A percentile compares a stretch with the other conserved stretches of the same genome.
phyloP scores from a whole-genome alignment of 2,113 vertebrate species.

The Synchiropus splendidus region DNA sequence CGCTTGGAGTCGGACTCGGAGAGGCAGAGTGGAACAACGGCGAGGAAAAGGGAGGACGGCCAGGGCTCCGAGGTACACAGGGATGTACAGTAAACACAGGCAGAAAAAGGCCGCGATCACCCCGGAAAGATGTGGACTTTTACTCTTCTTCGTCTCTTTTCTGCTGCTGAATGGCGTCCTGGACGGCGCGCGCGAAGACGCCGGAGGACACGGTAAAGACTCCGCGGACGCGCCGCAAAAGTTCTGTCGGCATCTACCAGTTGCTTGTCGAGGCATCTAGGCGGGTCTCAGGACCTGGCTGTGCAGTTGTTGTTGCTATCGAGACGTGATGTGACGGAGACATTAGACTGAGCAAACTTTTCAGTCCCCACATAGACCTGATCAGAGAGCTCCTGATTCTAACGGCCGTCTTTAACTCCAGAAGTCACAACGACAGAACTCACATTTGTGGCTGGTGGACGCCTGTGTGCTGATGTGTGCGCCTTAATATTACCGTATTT shows the following conservation, averaged over 20 bases:
- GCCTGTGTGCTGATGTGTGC: too few species aligned
- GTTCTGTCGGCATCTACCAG: slow-evolving; percentile 49
- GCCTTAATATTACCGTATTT: too few species aligned
- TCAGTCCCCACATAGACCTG: too few species aligned
- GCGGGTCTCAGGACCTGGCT: too few species aligned
- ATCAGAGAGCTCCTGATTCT: too few species aligned
- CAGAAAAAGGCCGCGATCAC: slow-evolving; percentile 64
- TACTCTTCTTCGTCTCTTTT: slow-evolving; percentile 30
- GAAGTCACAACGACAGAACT: too few species aligned
- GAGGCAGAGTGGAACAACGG: slow-evolving; percentile 35
- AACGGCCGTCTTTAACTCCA: too few species aligned
- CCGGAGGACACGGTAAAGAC: slow-evolving; percentile 48
- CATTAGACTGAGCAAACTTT: too few species aligned
- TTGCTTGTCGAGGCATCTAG: slow-evolving; percentile 32
- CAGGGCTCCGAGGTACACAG: slow-evolving; percentile 51
- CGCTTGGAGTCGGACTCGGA: not conserved
- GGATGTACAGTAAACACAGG: slow-evolving; percentile 76
- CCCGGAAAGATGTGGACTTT: slow-evolving; percentile 35
- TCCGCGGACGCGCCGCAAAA: slow-evolving; percentile 32
- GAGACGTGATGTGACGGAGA: too few species aligned
- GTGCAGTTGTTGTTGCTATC: too few species aligned
- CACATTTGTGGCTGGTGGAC: too few species aligned
- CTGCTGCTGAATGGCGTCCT: slow-evolving; percentile 44
- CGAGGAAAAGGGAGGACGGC: slow-evolving; percentile 42
- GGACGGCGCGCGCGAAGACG: slow-evolving; percentile 34